Conservation (phyloP, 2,113 vertebrate species). For the Gulo gulo region DNA sequence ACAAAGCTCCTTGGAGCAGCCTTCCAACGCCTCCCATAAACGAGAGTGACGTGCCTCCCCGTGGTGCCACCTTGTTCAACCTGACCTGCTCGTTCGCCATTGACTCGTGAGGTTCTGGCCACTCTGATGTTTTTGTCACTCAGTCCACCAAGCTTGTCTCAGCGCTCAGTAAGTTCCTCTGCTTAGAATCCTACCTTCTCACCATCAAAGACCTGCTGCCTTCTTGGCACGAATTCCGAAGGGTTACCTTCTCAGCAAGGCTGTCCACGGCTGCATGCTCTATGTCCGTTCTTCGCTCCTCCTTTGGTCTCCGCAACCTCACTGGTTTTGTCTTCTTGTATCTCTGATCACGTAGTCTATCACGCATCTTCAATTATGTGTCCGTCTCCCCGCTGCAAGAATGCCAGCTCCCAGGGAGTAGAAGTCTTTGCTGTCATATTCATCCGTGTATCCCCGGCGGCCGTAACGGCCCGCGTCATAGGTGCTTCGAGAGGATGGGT, state of each 20-base stretch:
- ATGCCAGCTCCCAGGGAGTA: background rate
- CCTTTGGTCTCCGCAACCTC: background rate
- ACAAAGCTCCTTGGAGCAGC: fast-evolving
- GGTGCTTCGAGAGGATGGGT: background rate
- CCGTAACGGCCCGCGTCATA: fast-evolving
- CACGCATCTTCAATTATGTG: background rate
- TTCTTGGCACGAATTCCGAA: fast-evolving
- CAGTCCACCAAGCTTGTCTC: background rate
- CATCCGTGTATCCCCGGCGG: fast-evolving
- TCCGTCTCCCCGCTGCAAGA: background rate
- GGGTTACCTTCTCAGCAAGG: background rate
- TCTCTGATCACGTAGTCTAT: fast-evolving
- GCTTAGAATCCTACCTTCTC: background rate
- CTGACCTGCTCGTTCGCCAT: background rate
- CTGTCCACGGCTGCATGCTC: fast-evolving
- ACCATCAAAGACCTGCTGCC: too few species aligned
- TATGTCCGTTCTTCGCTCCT: fast-evolving
- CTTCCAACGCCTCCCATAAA: background rate
- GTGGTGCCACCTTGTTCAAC: fast-evolving
- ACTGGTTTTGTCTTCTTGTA: background rate
- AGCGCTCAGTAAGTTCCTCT: background rate
- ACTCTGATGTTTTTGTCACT: background rate
- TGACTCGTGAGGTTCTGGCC: background rate
- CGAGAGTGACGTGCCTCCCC: fast-evolving
- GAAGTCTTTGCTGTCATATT: fast-evolving